A percentile compares a stretch with the other conserved stretches of the same genome.
phyloP scores from a whole-genome alignment of 2,113 vertebrate species.

The Pluvianellus socialis region DNA sequence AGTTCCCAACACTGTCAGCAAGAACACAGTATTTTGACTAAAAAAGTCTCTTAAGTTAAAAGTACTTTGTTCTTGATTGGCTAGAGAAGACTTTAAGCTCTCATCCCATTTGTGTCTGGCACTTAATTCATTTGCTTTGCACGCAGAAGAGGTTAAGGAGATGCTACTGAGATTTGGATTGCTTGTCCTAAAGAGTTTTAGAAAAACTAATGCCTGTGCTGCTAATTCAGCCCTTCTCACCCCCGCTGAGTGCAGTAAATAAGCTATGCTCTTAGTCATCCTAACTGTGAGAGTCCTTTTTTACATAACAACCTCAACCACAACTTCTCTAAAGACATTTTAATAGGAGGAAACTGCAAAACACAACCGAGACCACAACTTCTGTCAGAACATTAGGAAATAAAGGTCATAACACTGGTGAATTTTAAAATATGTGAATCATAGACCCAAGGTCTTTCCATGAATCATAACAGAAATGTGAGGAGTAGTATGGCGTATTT shows the following conservation, averaged over 20 bases:
- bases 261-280: neutral
- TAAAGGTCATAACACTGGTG: neutral
- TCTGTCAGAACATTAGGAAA: conserved; percentile 21
- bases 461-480: conserved; percentile 25
- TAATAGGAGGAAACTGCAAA: conserved; percentile 22
- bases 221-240: neutral
- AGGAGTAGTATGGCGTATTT: neutral
- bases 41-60: neutral
- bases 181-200: neutral
- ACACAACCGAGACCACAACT: conserved; percentile 13
- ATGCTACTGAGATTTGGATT: neutral
- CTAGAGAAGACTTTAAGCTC: neutral
- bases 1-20: neutral
- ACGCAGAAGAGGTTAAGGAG: neutral
- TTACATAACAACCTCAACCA: conserved; percentile 1
- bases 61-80: neutral
- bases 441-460: conserved; percentile 17
- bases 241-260: neutral
- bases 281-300: neutral
- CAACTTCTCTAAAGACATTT: conserved; percentile 24
- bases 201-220: neutral
- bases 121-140: neutral
- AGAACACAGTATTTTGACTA: neutral
- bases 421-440: neutral
- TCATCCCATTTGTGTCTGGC: neutral